Base-by-base conservation (phyloP, 2,113 vertebrate species). In the Aphyosemion australe region DNA sequence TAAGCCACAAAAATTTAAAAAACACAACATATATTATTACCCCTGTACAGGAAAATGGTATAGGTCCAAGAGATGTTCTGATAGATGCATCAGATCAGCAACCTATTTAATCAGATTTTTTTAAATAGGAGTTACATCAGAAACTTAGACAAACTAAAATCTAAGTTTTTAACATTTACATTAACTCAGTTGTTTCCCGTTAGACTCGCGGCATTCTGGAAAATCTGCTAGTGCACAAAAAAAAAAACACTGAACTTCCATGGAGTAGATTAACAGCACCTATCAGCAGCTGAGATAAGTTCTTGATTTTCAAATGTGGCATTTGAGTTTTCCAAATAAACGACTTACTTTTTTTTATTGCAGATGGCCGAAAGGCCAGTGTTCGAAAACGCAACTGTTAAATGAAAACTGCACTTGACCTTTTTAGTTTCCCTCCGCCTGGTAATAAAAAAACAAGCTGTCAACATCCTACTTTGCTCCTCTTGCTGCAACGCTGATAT, bases 351-450 rank as follows among this genome's bases (percentile, higher is more conserved):
- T 54, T 1, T 53, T 58, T 60, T 39, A 19, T 16, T 63, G 21
- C 48, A 54, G 53, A 68, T 63, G 62, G 57, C 16, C 62, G 48
- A 46, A 48, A 60, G 55, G 34, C n/a, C 20, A 12, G 16, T 56
- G 12, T 34, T 64, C 39, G 34, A 21, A 71, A 55, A 31, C 9
- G 49, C 21, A 48, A 13, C 7, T 13, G 26, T 8, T 57, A 15
- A 19, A 54, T 19, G 20, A 46, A 61, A 61, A 61, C 50, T 76
- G 8, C 11, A 39, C 46, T 51, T 26, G 58, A 50, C 41, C 26
- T 15, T 69, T 37, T 41, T 50, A n/a, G 48, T 62, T 77, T 64
- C 3, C 10, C 32, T 19, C n/a, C 41, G 43, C 43, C 34, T 45
- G 19, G 4, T 39, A n/a, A 57, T 58, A 19, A 54, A 8, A 2